These are phyloP conservation scores for Chrysochloris asiatica DNA, from an alignment of 2,113 vertebrate species.

Conservation along the genomic window DNA sequence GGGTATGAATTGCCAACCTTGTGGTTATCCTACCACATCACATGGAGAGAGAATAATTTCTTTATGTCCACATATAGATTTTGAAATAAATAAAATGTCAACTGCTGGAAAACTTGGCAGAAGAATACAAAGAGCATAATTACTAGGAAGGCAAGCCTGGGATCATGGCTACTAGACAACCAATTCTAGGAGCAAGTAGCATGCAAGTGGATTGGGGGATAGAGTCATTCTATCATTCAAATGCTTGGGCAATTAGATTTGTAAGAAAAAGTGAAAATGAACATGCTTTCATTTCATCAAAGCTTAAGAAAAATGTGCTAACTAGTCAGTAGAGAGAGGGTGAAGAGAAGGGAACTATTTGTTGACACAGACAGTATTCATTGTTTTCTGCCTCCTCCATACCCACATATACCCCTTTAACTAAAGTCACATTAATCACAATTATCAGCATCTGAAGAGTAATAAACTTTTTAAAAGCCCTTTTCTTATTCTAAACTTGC, in stretches of 20 bases:
- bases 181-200: constrained; percentile 58
- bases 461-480: background rate
- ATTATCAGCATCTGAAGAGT: background rate
- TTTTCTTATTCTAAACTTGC: background rate
- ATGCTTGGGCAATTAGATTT: constrained; percentile 51
- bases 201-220: constrained; percentile 39
- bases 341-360: constrained; percentile 15
- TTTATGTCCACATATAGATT: constrained; percentile 4
- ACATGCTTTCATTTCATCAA: constrained; percentile 47
- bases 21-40: too few relatives aligned
- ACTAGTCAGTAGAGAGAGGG: background rate
- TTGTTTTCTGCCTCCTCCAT: background rate
- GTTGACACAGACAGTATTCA: background rate
- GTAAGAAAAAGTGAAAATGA: constrained; percentile 57
- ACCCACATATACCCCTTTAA: background rate
- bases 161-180: constrained; percentile 77
- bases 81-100: constrained; percentile 49
- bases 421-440: background rate
- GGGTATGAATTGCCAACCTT: too few relatives aligned
- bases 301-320: constrained; percentile 55
- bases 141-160: constrained; percentile 59
- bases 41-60: constrained; percentile 40
- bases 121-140: constrained; percentile 55
- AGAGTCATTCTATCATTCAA: constrained; percentile 50
- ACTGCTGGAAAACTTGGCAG: constrained; percentile 8